These are phyloP conservation scores for Oriolus oriolus DNA, from an alignment of 2,113 vertebrate genomes.

Conservation along the genomic window DNA sequence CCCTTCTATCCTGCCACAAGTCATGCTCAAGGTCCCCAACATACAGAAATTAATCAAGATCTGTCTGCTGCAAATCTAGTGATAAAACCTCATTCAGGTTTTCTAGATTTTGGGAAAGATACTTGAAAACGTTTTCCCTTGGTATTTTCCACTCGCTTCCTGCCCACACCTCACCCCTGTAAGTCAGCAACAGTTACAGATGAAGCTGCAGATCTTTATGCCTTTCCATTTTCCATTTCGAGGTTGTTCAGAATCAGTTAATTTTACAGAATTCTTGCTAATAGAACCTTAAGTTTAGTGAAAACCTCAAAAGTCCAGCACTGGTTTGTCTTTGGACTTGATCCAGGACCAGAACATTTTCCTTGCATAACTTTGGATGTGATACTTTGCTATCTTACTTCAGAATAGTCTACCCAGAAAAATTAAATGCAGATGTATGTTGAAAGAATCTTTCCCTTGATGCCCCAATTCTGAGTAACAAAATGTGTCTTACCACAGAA, in stretches of 20 bases:
- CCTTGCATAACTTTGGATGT: neutral
- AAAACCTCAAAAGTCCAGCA: neutral
- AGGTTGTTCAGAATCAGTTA: neutral
- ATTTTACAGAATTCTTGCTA: neutral
- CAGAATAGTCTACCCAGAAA: neutral
- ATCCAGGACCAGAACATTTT: neutral
- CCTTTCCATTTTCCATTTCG: neutral
- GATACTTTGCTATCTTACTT: neutral
- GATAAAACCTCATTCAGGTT: neutral
- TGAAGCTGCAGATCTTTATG: neutral
- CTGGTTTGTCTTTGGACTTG: neutral
- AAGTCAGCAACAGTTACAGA: neutral
- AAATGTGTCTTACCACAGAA: slow-evolving; percentile 85
- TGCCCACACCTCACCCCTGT: neutral
- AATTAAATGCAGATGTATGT: neutral
- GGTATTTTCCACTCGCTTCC: neutral
- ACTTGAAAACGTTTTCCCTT: neutral
- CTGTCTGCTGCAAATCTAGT: neutral
- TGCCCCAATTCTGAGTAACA: neutral
- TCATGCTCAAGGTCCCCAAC: neutral
- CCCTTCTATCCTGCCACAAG: neutral
- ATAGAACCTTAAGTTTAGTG: neutral
- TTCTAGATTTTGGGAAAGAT: neutral
- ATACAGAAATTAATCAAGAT: neutral
- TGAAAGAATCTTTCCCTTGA: neutral